Percentiles rank a stretch among this genome's conserved stretches.
These are phyloP conservation scores for Erannis defoliaria DNA, from an alignment of 2,888 invertebrate genomes.

Conservation along the genomic window DNA sequence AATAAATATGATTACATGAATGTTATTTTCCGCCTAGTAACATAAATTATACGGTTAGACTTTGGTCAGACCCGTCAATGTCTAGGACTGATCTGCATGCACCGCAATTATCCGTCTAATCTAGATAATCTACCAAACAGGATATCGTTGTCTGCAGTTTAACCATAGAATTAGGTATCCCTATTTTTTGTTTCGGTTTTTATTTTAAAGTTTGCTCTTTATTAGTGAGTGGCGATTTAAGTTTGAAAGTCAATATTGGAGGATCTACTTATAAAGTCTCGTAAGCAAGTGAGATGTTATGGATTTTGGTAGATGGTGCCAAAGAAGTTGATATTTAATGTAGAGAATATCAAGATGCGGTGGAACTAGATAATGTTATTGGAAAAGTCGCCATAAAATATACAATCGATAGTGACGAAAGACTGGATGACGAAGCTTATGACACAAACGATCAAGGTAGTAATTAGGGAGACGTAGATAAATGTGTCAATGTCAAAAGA, in stretches of 20 bases:
- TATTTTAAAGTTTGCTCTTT: constrained; percentile 22
- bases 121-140: constrained; percentile 71
- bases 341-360: not conserved
- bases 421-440: not conserved
- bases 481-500: constrained; percentile 20
- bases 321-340: not conserved
- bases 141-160: constrained; percentile 68
- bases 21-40: constrained; percentile 26
- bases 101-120: constrained; percentile 62
- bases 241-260: constrained; percentile 16
- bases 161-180: constrained; percentile 35
- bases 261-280: not conserved
- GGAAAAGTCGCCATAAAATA: not conserved
- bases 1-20: not conserved
- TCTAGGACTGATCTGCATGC: constrained; percentile 42
- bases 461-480: not conserved
- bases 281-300: not conserved
- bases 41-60: constrained; percentile 36
- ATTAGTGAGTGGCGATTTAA: constrained; percentile 22
- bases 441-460: not conserved
- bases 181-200: constrained; percentile 24
- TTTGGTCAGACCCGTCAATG: constrained; percentile 18
- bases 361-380: not conserved
- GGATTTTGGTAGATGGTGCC: not conserved
- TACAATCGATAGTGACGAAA: too few relatives aligned